These are phyloP conservation scores for Coracias cyanogaster DNA, from an alignment of 2,797 vertebrate species.

Conservation along the genomic window DNA sequence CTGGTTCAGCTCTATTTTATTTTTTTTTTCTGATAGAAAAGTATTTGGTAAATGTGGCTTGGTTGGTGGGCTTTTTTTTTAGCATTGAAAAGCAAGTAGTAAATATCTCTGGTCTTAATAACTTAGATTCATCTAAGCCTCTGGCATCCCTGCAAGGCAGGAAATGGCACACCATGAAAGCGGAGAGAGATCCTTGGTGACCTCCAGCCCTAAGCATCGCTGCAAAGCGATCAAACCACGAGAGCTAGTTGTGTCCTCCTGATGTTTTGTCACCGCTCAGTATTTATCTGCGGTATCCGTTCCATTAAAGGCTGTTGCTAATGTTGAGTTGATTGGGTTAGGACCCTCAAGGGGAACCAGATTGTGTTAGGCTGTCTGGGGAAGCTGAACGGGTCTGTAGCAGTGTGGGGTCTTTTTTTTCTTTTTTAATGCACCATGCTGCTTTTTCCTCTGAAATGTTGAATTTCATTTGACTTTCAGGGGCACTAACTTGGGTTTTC, in stretches of 20 bases:
- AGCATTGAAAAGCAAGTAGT: background rate
- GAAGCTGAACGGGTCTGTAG: background rate
- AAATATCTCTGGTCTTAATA: accelerated
- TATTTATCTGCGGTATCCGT: background rate
- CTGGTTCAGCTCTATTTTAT: background rate
- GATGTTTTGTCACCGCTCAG: background rate
- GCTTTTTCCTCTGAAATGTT: background rate
- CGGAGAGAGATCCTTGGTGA: accelerated
- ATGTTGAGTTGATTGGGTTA: background rate
- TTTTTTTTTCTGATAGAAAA: background rate
- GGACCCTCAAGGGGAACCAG: background rate
- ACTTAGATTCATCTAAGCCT: accelerated
- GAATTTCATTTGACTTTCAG: background rate
- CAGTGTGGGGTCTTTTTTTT: background rate
- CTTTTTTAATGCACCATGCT: background rate
- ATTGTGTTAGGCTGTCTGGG: background rate
- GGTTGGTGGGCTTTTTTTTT: background rate
- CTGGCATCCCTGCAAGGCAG: background rate
- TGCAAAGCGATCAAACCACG: accelerated
- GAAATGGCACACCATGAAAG: background rate
- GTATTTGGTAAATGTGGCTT: background rate
- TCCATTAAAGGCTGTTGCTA: background rate
- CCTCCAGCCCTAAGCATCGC: background rate
- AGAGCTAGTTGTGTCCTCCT: background rate
- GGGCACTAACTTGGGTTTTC: background rate